Percentiles rank a stretch among this genome's conserved stretches.
phyloP scores from a whole-genome alignment of 2,888 invertebrate species.

The Silvanus unidentatus region DNA sequence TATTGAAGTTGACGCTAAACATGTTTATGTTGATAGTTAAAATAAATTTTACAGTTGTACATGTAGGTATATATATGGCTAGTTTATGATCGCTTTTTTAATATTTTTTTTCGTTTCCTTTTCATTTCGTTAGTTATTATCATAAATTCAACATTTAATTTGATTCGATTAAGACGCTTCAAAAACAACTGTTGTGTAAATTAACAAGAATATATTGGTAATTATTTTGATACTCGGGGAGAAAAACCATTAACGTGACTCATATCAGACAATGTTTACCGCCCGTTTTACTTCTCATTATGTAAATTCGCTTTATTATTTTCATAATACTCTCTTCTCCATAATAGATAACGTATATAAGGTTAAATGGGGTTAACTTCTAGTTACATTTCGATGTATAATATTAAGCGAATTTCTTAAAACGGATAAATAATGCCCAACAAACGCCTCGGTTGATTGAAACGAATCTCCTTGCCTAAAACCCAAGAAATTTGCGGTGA shows the following conservation, averaged over 20 bases:
- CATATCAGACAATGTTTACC: constrained; percentile 24
- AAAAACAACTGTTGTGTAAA: constrained; percentile 20
- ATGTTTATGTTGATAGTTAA: constrained; percentile 10
- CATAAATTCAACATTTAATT: constrained; percentile 23
- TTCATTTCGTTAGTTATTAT: constrained; percentile 6
- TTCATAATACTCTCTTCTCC: constrained; percentile 11
- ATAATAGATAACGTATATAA: constrained; percentile 9
- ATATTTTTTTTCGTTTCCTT: neutral
- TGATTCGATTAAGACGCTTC: constrained; percentile 23
- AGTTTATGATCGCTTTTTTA: no score
- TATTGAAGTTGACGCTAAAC: constrained; percentile 6
- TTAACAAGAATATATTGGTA: constrained; percentile 23
- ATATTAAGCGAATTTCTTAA: no score
- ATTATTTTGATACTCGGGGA: constrained; percentile 24
- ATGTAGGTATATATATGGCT: no score
- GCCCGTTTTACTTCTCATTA: constrained; percentile 23
- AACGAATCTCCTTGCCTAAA: no score
- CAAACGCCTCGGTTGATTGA: no score
- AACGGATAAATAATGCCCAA: no score
- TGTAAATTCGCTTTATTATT: constrained; percentile 21
- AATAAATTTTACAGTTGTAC: constrained; percentile 4
- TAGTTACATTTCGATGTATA: neutral
- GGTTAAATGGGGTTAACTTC: constrained; percentile 1
- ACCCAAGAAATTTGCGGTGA: no score
- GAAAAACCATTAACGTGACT: constrained; percentile 23